Evolutionary conservation across 1,140 invertebrate genomes (phyloP).

Genomic region (Danaus melanippus): DNA sequence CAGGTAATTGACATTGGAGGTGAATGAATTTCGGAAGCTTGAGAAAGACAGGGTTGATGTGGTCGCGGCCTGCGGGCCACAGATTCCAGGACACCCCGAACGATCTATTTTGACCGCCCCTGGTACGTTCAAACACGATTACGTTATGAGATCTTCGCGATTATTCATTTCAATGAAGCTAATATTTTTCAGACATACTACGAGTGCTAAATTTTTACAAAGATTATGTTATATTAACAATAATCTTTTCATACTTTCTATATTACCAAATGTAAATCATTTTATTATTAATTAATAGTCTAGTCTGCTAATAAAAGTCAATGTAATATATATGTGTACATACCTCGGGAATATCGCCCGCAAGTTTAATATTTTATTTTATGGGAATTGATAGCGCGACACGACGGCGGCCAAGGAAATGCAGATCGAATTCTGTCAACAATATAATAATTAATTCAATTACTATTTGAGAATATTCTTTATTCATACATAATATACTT

Average conservation of each 20-base stretch:
- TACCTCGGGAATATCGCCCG: slow-evolving; percentile 24
- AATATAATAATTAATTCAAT: slow-evolving; percentile 13
- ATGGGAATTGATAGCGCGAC: slow-evolving; percentile 8
- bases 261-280: too few relatives aligned
- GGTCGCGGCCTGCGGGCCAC: slow-evolving; percentile 73
- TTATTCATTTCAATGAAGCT: too few relatives aligned
- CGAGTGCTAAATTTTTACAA: too few relatives aligned
- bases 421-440: slow-evolving; percentile 18
- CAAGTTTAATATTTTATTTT: slow-evolving; percentile 18
- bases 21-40: slow-evolving; percentile 95
- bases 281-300: neutral
- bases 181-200: too few relatives aligned
- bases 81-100: slow-evolving; percentile 72
- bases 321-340: slow-evolving; percentile 9
- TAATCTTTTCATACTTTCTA: too few relatives aligned
- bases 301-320: neutral
- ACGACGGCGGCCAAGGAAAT: slow-evolving; percentile 6
- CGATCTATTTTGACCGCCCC: slow-evolving; percentile 71
- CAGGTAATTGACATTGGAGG: slow-evolving; percentile 96
- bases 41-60: slow-evolving; percentile 97
- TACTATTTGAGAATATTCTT: neutral
- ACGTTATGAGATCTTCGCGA: too few relatives aligned
- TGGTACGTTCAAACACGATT: slow-evolving; percentile 5
- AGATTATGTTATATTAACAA: too few relatives aligned
- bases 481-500: slow-evolving; percentile 3